These are phyloP conservation scores for Melinaea marsaeus DNA, from an alignment of 2,888 invertebrate species.

Conservation along the genomic window DNA sequence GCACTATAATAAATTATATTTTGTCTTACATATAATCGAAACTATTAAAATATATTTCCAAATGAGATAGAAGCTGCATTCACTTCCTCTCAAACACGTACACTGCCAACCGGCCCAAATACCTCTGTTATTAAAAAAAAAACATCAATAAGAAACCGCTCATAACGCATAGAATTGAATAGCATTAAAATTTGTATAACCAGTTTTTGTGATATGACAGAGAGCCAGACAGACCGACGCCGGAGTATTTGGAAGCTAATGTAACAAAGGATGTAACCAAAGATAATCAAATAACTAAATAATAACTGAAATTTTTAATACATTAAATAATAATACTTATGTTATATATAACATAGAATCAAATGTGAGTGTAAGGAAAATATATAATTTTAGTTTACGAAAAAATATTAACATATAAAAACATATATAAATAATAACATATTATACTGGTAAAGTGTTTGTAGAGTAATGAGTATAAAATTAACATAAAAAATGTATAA, in stretches of 20 bases:
- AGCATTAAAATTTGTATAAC: slow-evolving; percentile 34
- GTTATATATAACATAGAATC: not conserved
- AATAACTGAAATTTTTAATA: not conserved
- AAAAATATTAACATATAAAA: no score
- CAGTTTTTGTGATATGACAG: slow-evolving; percentile 36
- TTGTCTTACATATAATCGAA: slow-evolving; percentile 1
- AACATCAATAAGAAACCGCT: slow-evolving; percentile 46
- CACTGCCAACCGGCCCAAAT: slow-evolving; percentile 34
- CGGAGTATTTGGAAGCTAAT: slow-evolving; percentile 19
- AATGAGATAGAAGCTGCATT: slow-evolving; percentile 20
- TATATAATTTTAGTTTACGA: no score
- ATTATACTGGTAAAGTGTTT: no score
- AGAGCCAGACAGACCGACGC: slow-evolving; percentile 44
- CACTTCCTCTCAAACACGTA: slow-evolving; percentile 29
- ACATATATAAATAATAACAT: no score
- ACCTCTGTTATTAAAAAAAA: slow-evolving; percentile 41
- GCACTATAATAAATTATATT: not conserved
- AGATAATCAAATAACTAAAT: not conserved
- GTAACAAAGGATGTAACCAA: not conserved
- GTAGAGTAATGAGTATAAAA: no score
- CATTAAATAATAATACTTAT: not conserved
- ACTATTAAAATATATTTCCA: slow-evolving; percentile 16
- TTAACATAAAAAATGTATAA: not conserved
- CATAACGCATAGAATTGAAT: slow-evolving; percentile 42
- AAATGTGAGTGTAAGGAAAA: no score